Evolutionary conservation across 1,140 invertebrate genomes (phyloP), one percentile per base, ranked within the genome.

Genomic region (Listronotus oregonensis): DNA sequence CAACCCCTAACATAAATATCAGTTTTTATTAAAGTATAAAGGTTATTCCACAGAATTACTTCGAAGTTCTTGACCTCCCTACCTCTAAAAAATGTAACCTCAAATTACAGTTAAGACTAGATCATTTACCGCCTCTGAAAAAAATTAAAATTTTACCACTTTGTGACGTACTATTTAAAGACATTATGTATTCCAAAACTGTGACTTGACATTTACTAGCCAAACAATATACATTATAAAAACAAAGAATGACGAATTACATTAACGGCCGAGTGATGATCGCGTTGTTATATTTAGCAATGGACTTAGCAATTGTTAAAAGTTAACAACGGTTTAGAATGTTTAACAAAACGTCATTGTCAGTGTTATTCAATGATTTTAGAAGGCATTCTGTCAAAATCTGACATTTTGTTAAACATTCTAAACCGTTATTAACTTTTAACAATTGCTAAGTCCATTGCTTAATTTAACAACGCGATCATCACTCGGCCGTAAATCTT

Each of bases 401-500:
- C n/a, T n/a, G n/a, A n/a, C n/a, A n/a, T n/a, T n/a, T n/a, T n/a
- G n/a, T n/a, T n/a, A n/a, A n/a, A n/a, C n/a, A n/a, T n/a, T n/a
- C n/a, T n/a, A n/a, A n/a, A n/a, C n/a, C n/a, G n/a, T n/a, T n/a
- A n/a, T n/a, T n/a, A n/a, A n/a, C n/a, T n/a, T n/a, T n/a, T n/a
- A n/a, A n/a, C n/a, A n/a, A n/a, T n/a, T n/a, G n/a, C n/a, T n/a
- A n/a, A n/a, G n/a, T n/a, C n/a, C n/a, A n/a, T n/a, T n/a, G n/a
- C n/a, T n/a, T n/a, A n/a, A n/a, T n/a, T n/a, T n/a, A n/a, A n/a
- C n/a, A n/a, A n/a, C n/a, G n/a, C n/a, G n/a, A n/a, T n/a, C n/a
- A n/a, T n/a, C n/a, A n/a, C 51, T 31, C 39, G 40, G n/a, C n/a
- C n/a, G 43, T n/a, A 40, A 71, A 70, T 64, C 57, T 15, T 74